Conservation (phyloP, 1,140 invertebrate species). For the Drosophila jambulina region DNA sequence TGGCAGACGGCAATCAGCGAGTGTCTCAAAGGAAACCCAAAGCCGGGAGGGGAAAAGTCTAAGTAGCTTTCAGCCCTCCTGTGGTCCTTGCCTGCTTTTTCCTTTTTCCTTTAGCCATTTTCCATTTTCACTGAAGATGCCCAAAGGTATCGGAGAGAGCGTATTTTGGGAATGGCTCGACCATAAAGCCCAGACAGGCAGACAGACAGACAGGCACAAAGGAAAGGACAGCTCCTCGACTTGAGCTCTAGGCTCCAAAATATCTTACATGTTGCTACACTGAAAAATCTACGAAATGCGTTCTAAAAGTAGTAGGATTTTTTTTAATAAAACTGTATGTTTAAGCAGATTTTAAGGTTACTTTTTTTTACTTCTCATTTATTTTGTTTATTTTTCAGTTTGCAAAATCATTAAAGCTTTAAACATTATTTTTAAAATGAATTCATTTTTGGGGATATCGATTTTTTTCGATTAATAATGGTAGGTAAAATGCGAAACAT, state of each 20-base stretch:
- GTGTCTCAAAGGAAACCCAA: slow-evolving; percentile 35
- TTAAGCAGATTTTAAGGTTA: neutral
- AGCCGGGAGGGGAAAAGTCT: slow-evolving; percentile 8
- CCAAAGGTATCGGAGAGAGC: slow-evolving; percentile 32
- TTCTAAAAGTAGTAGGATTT: neutral
- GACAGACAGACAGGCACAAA: slow-evolving; percentile 7
- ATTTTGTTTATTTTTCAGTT: neutral
- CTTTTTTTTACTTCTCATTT: neutral
- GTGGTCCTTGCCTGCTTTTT: slow-evolving; percentile 1
- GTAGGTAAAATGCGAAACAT: neutral
- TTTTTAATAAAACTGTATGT: neutral
- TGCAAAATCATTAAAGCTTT: neutral
- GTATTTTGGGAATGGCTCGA: slow-evolving; percentile 34
- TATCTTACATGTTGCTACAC: slow-evolving; percentile 14
- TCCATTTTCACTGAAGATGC: slow-evolving; percentile 42
- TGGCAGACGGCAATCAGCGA: slow-evolving; percentile 47
- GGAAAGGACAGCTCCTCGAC: slow-evolving; percentile 20
- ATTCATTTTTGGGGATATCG: neutral
- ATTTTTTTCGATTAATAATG: neutral
- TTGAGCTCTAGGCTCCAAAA: slow-evolving; percentile 15
- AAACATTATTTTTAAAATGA: too few relatives aligned
- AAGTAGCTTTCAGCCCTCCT: slow-evolving; percentile 19
- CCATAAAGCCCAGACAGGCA: slow-evolving; percentile 26
- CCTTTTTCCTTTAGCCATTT: neutral
- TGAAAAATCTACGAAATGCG: neutral